phyloP scores from a whole-genome alignment of 2,797 vertebrate genomes.

The Mormyrops boulengeri region DNA sequence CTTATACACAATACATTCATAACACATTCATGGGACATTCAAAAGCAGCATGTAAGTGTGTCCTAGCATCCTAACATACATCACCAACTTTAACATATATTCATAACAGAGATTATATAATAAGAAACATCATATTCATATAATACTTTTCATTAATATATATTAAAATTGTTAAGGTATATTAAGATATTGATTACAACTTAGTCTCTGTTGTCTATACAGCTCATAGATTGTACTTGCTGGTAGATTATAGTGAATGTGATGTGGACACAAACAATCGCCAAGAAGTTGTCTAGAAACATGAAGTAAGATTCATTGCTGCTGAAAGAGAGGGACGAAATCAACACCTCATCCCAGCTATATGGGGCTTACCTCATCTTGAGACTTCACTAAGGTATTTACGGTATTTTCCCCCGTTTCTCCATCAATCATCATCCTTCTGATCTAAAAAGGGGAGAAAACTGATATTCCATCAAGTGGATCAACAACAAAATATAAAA shows the following conservation, averaged over 20 bases:
- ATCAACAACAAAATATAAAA: not conserved
- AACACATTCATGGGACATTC: not conserved
- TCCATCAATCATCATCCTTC: slow-evolving; percentile 92
- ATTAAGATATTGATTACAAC: not conserved
- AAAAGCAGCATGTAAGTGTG: not conserved
- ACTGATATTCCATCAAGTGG: not conserved
- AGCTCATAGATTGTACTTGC: not conserved
- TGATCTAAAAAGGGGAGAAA: slow-evolving; percentile 66
- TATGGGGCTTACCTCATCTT: slow-evolving; percentile 83
- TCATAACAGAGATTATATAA: not conserved
- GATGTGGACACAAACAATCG: not conserved
- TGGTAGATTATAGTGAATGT: not conserved
- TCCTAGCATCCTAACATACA: not conserved
- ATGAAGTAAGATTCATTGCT: not conserved
- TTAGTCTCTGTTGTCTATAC: not conserved
- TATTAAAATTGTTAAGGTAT: not conserved
- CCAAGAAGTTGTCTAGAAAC: not conserved
- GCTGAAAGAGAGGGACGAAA: not conserved
- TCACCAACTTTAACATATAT: not conserved
- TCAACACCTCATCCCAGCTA: not conserved
- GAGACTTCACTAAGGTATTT: slow-evolving; percentile 89
- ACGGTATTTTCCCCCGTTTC: slow-evolving; percentile 83
- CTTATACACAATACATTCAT: not conserved
- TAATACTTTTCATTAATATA: not conserved
- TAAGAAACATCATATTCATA: not conserved